Percentiles rank a stretch among this genome's conserved stretches.
Conservation (phyloP, 1,140 invertebrate genomes). For the Drosophila willistoni region DNA sequence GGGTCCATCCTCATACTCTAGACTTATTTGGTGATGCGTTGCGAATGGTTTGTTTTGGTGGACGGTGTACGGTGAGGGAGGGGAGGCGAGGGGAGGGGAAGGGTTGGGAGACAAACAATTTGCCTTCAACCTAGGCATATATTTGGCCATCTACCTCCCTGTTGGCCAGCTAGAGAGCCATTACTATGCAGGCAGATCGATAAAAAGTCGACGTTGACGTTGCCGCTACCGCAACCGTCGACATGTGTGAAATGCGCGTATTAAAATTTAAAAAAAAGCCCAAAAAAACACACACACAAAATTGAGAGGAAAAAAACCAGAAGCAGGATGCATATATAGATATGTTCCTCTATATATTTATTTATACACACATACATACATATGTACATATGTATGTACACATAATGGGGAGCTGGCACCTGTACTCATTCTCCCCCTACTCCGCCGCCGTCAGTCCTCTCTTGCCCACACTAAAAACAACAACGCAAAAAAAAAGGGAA, state of each 20-base stretch:
- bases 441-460: not conserved
- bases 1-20: conserved; percentile 25
- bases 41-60: no score
- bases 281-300: conserved; percentile 9
- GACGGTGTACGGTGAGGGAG: no score
- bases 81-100: no score
- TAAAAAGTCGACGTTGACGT: conserved; percentile 64
- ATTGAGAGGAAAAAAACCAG: not conserved
- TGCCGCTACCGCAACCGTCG: conserved; percentile 53
- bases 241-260: conserved; percentile 79
- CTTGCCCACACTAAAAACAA: not conserved
- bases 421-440: conserved; percentile 16
- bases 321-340: conserved; percentile 24
- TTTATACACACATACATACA: conserved; percentile 5
- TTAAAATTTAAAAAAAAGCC: conserved; percentile 63
- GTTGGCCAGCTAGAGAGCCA: conserved; percentile 4
- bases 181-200: conserved; percentile 71
- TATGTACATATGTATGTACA: not conserved
- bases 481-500: not conserved
- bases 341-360: conserved; percentile 10
- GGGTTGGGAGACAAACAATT: conserved; percentile 29
- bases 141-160: no score
- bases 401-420: conserved; percentile 41
- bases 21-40: no score
- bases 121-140: conserved; percentile 58